These are phyloP conservation scores for Vultur gryphus DNA, from an alignment of 2,797 vertebrate genomes.

Conservation along the genomic window DNA sequence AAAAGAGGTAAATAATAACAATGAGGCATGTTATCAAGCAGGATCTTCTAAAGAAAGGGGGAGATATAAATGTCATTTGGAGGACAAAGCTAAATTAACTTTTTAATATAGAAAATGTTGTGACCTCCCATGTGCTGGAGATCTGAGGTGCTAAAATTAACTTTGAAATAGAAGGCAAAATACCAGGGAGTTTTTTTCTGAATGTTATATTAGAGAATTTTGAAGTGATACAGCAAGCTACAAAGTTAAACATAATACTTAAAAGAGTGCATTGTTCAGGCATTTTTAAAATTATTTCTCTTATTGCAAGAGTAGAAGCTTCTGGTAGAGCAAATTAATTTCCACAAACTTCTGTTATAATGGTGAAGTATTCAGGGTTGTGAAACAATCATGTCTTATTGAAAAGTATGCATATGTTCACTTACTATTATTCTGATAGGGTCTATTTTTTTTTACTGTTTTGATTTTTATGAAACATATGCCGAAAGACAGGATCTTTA, in stretches of 20 bases:
- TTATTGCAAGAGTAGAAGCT: not conserved
- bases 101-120: not conserved
- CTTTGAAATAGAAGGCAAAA: not conserved
- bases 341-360: not conserved
- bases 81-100: not conserved
- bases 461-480: not conserved
- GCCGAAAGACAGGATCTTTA: not conserved
- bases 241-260: not conserved
- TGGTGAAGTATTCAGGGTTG: not conserved
- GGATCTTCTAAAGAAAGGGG: not conserved
- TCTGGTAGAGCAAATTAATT: not conserved
- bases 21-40: not conserved
- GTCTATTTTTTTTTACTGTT: not conserved
- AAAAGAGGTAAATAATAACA: not conserved
- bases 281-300: not conserved
- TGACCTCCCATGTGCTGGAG: rapidly evolving
- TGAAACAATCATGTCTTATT: not conserved
- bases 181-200: not conserved
- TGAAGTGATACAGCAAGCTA: not conserved
- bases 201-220: not conserved
- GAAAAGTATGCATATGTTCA: not conserved
- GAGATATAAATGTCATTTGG: not conserved
- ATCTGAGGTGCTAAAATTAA: not conserved
- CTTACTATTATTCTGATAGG: not conserved
- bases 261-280: not conserved